Percentiles rank a stretch among this genome's conserved stretches.
Conservation (phyloP, 1,140 invertebrate species). For the Drosophila eugracilis region DNA sequence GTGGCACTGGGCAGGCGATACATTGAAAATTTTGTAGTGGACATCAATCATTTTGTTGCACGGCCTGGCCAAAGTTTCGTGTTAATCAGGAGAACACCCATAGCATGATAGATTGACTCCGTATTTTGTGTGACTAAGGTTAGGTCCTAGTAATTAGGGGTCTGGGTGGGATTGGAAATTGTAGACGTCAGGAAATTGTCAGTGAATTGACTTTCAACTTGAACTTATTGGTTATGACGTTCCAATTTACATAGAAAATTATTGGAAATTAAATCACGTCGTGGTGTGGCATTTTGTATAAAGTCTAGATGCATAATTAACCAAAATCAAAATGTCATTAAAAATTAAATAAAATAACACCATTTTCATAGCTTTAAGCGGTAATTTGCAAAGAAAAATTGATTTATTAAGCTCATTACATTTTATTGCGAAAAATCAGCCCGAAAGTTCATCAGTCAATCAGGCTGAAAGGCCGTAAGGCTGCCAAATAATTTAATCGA, state of each 20-base stretch:
- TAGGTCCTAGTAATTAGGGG: conserved; percentile 33
- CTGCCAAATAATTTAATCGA: conserved; percentile 5
- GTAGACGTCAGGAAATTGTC: conserved; percentile 6
- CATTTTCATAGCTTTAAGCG: not conserved
- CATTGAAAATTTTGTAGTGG: conserved; percentile 48
- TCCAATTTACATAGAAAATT: too few species aligned
- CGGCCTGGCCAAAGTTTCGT: conserved; percentile 31
- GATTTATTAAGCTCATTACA: conserved; percentile 8
- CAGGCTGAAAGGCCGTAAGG: not conserved
- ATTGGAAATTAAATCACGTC: too few species aligned
- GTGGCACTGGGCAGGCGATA: conserved; percentile 17
- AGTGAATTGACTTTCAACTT: conserved; percentile 9
- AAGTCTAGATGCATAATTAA: not conserved
- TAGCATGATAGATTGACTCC: conserved; percentile 42
- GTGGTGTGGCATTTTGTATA: too few species aligned
- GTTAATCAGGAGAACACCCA: conserved; percentile 42
- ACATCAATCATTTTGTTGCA: conserved; percentile 52
- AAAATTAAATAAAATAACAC: not conserved
- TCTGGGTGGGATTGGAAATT: conserved; percentile 8
- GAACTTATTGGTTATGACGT: not conserved
- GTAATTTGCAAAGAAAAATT: not conserved
- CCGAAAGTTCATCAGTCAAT: not conserved
- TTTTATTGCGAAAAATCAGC: conserved; percentile 1
- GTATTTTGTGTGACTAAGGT: conserved; percentile 24
- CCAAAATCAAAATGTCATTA: not conserved